These are phyloP conservation scores for Homarus americanus DNA, from an alignment of 1,140 invertebrate genomes.

Conservation along the genomic window DNA sequence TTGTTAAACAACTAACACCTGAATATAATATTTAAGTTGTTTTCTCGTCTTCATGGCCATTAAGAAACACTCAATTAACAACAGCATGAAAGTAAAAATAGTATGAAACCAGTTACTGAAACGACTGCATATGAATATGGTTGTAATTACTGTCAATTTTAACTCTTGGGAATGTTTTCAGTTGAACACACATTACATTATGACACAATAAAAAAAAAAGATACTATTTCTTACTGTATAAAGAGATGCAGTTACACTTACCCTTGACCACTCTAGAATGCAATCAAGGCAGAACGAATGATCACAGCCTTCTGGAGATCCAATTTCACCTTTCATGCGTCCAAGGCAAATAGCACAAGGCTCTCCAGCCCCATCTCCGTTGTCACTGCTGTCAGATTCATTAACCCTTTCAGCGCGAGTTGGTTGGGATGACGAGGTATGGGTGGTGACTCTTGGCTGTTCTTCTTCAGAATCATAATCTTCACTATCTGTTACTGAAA, in stretches of 20 bases:
- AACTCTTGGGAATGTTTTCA: no score
- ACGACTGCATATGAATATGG: no score
- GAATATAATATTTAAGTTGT: no score
- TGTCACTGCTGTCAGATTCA: slow-evolving; percentile 41
- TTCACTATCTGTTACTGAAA: slow-evolving; percentile 54
- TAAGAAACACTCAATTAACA: no score
- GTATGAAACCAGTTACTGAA: no score
- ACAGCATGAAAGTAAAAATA: no score
- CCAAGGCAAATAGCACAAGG: slow-evolving; percentile 81
- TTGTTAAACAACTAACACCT: neutral
- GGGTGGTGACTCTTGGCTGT: neutral
- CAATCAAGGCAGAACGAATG: slow-evolving; percentile 94
- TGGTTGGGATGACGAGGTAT: neutral
- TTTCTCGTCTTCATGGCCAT: no score
- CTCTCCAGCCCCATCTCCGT: slow-evolving; percentile 73
- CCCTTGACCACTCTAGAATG: slow-evolving; percentile 83
- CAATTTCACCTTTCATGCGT: slow-evolving; percentile 84
- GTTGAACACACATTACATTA: no score
- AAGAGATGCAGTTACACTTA: slow-evolving; percentile 74
- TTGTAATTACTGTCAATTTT: no score
- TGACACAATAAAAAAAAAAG: no score
- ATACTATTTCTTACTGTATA: no score
- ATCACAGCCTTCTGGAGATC: slow-evolving; percentile 91
- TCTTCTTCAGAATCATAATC: slow-evolving; percentile 48
- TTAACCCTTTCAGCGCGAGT: neutral